These are phyloP conservation scores for Hirtodrosophila histrioides DNA, from an alignment of 2,888 invertebrate genomes.

Conservation along the genomic window DNA sequence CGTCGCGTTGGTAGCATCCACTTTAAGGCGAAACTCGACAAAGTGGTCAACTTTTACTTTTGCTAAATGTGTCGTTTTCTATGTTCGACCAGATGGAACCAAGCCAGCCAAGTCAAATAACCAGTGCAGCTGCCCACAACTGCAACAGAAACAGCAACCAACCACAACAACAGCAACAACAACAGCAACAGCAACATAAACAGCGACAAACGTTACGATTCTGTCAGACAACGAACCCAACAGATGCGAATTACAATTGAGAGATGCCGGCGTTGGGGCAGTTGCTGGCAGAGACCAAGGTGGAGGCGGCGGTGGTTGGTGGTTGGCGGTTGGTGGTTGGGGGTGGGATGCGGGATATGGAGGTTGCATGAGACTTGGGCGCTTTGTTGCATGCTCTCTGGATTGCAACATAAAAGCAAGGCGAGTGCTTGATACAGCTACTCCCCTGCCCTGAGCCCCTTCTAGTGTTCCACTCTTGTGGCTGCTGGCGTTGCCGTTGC, in stretches of 20 bases:
- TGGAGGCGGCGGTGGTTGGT: constrained; percentile 24
- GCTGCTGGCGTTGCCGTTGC: constrained; percentile 19
- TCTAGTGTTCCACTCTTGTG: constrained; percentile 26
- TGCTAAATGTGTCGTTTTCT: constrained; percentile 67
- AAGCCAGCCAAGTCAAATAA: constrained; percentile 46
- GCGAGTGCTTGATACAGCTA: constrained; percentile 56
- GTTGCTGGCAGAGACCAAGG: constrained; percentile 13
- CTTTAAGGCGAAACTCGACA: constrained; percentile 34
- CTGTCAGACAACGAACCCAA: constrained; percentile 65
- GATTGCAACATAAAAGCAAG: constrained; percentile 69
- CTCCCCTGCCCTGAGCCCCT: constrained; percentile 20
- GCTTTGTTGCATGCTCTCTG: constrained; percentile 66
- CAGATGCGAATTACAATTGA: constrained; percentile 58
- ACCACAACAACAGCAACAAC: constrained; percentile 14
- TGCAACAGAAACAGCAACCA: constrained; percentile 15
- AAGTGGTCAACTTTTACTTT: constrained; percentile 69
- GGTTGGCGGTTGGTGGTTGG: constrained; percentile 21
- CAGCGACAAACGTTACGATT: constrained; percentile 66
- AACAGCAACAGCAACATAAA: constrained; percentile 16
- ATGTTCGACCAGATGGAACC: constrained; percentile 75
- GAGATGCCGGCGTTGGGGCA: constrained; percentile 42
- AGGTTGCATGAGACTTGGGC: constrained; percentile 56
- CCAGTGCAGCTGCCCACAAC: constrained; percentile 61
- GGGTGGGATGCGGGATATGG: constrained; percentile 11
- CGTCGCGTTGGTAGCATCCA: constrained; percentile 21